Percentiles rank a stretch among this genome's conserved stretches.
Evolutionary conservation across 2,797 vertebrate genomes (phyloP).

Genomic region (Liasis olivaceus): DNA sequence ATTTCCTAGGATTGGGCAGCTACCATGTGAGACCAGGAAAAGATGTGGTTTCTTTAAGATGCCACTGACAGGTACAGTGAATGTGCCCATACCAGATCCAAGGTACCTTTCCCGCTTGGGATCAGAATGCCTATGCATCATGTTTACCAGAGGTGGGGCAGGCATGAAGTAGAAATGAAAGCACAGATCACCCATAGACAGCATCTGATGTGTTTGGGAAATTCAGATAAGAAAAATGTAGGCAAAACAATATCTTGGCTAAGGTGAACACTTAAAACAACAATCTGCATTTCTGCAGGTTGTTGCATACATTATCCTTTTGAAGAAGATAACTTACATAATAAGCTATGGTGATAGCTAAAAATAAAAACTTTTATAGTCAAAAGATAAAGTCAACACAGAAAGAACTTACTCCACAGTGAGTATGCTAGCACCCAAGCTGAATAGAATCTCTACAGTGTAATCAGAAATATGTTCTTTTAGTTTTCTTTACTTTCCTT

Average conservation of each 20-base stretch:
- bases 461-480: not conserved
- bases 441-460: not conserved
- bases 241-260: not conserved
- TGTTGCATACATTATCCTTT: not conserved
- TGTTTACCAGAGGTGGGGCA: not conserved
- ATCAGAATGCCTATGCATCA: not conserved
- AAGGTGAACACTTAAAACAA: not conserved
- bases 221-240: not conserved
- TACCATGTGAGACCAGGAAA: not conserved
- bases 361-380: not conserved
- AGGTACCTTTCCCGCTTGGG: not conserved
- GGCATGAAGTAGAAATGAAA: not conserved
- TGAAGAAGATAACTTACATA: not conserved
- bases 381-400: not conserved
- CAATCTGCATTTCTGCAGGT: not conserved
- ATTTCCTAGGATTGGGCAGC: not conserved
- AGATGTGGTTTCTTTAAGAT: not conserved
- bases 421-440: not conserved
- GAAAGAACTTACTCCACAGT: not conserved
- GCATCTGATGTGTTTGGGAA: not conserved
- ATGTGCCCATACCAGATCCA: not conserved
- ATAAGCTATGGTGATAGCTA: not conserved
- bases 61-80: not conserved
- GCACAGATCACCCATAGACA: not conserved
- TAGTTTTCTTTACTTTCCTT: not conserved